These are phyloP conservation scores for Megalurothrips usitatus DNA, from an alignment of 2,888 invertebrate genomes.

Conservation along the genomic window DNA sequence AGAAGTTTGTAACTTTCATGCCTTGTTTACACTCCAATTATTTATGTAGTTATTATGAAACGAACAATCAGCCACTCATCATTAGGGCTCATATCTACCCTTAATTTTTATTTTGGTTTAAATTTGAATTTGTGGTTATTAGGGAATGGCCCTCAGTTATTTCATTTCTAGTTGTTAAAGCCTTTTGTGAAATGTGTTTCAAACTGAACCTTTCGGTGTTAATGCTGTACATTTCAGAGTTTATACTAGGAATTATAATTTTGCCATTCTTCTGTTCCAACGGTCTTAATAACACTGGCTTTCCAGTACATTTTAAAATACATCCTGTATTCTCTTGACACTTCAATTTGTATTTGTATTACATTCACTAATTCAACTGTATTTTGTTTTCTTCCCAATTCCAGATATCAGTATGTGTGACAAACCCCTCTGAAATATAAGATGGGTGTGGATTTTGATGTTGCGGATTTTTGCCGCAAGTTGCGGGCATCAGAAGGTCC, in stretches of 20 bases:
- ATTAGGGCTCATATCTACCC: no score
- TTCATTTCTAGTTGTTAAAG: neutral
- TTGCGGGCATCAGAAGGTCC: constrained; percentile 76
- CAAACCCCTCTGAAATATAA: constrained; percentile 38
- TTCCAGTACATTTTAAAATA: neutral
- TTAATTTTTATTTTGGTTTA: neutral
- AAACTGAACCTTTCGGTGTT: neutral
- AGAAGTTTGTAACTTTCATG: neutral
- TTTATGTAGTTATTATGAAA: neutral
- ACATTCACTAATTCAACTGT: neutral
- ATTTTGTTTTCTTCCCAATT: neutral
- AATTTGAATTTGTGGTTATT: neutral
- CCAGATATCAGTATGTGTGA: neutral
- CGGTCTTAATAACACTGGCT: neutral
- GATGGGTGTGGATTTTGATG: constrained; percentile 82
- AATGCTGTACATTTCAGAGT: neutral
- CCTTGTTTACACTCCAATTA: neutral
- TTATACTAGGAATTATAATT: neutral
- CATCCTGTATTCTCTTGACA: neutral
- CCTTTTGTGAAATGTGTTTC: neutral
- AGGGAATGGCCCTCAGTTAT: neutral
- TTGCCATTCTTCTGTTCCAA: neutral
- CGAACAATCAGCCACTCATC: neutral
- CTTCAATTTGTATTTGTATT: neutral
- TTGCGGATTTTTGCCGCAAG: constrained; percentile 78